phyloP scores from a whole-genome alignment of 2,888 invertebrate genomes.

The Pollenia labialis region DNA sequence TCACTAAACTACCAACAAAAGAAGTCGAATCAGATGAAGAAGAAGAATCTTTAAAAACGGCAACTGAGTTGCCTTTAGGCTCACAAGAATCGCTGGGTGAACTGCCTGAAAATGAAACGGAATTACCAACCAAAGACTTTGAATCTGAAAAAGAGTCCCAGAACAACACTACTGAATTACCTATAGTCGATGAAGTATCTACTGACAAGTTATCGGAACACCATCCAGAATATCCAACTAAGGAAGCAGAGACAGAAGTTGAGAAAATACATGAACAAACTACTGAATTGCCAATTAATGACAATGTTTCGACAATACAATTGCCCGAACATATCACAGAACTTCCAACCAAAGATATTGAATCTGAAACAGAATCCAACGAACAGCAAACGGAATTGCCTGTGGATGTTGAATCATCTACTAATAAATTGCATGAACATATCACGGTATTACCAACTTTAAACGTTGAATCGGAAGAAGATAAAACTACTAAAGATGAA shows the following conservation, averaged over 20 bases:
- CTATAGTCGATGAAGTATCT: slow-evolving; percentile 5
- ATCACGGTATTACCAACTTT: slow-evolving; percentile 35
- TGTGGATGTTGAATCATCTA: slow-evolving; percentile 42
- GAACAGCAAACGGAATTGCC: slow-evolving; percentile 59
- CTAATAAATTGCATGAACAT: slow-evolving; percentile 54
- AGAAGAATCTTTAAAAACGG: neutral
- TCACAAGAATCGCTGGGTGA: neutral
- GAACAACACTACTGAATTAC: neutral
- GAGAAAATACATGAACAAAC: slow-evolving; percentile 2
- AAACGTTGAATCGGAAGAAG: slow-evolving; percentile 9
- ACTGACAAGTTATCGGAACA: slow-evolving; percentile 50
- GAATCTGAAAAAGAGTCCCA: slow-evolving; percentile 11
- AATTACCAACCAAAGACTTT: slow-evolving; percentile 8
- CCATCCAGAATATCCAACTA: neutral
- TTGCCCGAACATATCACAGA: slow-evolving; percentile 27
- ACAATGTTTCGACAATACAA: slow-evolving; percentile 9
- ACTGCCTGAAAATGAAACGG: slow-evolving; percentile 7
- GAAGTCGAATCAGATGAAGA: neutral
- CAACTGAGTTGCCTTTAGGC: slow-evolving; percentile 21
- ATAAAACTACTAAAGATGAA: neutral
- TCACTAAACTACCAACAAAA: slow-evolving; percentile 16
- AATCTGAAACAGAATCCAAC: slow-evolving; percentile 18
- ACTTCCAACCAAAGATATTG: slow-evolving; percentile 1
- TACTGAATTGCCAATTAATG: slow-evolving; percentile 21
- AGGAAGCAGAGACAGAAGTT: slow-evolving; percentile 4